Evolutionary conservation across 2,888 invertebrate genomes (phyloP), one percentile per base, ranked within the genome.

Genomic region (Drosophila rellima): DNA sequence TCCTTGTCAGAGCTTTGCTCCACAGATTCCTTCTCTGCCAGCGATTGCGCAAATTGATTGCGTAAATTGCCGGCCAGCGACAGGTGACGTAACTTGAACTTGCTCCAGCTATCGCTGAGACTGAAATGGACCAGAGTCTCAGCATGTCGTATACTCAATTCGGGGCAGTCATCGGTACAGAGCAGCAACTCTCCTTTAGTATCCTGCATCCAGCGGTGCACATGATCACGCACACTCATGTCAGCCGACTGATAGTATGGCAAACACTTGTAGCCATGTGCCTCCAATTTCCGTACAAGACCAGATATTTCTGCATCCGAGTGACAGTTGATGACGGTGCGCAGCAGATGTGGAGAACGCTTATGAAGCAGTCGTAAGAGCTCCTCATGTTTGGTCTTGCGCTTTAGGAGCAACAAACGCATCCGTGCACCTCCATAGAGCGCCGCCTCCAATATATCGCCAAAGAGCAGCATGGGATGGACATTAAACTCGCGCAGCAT

Each of bases 141-240:
- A 2, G 70, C 87, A 33, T 78, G 35, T 0, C 83, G 70, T 3
- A 88, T 42, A 2, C 42, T n/a, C 26, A 86, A 23, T 31, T 83
- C 88, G 3, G 87, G 88, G 11, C 88, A 86, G 8, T 63, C 6
- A 31, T 88, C 87, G 2, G 87, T 88, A 57, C 50, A 64, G 7
- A 88, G 29, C 3, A 83, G 13, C 6, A 83, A 31, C 11, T 64
- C 45, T 10, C 78, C 81, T 0, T 11, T 13, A 0, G 29, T 60
- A 1, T 70, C 0, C 6, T 18, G 20, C 42, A 52, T 57, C 82
- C 82, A 82, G 2, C 57, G 35, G 3, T 66, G 44, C 10, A 82
- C 68, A n/a, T 57, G 59, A 15, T 77, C 71, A 1, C 20, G 64
- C 15, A 64, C 67, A 0, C 4, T 20, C 42, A 65, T 23, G 10